A percentile compares a stretch with the other conserved stretches of the same genome.
These are phyloP conservation scores for Cryptotis parvus DNA, from an alignment of 2,113 vertebrate species.

Conservation along the genomic window DNA sequence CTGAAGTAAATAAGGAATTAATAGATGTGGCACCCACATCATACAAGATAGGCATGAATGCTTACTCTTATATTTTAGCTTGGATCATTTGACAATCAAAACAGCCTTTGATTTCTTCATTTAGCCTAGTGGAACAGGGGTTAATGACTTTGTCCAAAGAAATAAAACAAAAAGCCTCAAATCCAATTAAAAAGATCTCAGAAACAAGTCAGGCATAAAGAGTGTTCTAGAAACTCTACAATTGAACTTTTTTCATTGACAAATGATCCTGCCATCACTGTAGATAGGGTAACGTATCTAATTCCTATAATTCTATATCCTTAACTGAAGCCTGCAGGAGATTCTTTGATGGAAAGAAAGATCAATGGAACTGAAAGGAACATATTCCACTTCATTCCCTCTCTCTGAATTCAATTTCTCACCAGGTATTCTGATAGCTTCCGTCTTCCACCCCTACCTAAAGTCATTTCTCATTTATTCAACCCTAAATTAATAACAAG, in stretches of 20 bases:
- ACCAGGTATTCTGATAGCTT: conserved; percentile 19
- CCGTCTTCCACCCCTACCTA: conserved; percentile 12
- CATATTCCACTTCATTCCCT: conserved; percentile 42
- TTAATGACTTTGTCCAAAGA: conserved; percentile 78
- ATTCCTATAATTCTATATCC: conserved; percentile 79
- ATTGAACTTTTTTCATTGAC: conserved; percentile 83
- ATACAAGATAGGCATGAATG: background rate
- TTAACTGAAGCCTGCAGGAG: conserved; percentile 78
- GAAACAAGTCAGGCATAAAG: conserved; percentile 82
- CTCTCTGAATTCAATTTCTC: conserved; percentile 65
- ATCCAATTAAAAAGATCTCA: conserved; percentile 83
- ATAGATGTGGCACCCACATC: background rate
- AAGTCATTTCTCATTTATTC: conserved; percentile 59
- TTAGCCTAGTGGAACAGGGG: conserved; percentile 34
- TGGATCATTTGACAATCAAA: conserved; percentile 28
- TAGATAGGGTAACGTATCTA: conserved; percentile 73
- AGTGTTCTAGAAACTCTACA: conserved; percentile 78
- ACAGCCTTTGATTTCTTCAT: conserved; percentile 59
- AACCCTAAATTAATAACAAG: conserved; percentile 26
- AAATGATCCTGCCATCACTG: conserved; percentile 81
- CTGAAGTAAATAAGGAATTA: background rate
- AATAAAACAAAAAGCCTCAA: conserved; percentile 71
- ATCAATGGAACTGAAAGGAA: conserved; percentile 74
- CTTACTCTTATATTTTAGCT: background rate
- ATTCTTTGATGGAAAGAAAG: conserved; percentile 66